Conservation (phyloP, 2,797 vertebrate species). For the Lithobates pipiens region DNA sequence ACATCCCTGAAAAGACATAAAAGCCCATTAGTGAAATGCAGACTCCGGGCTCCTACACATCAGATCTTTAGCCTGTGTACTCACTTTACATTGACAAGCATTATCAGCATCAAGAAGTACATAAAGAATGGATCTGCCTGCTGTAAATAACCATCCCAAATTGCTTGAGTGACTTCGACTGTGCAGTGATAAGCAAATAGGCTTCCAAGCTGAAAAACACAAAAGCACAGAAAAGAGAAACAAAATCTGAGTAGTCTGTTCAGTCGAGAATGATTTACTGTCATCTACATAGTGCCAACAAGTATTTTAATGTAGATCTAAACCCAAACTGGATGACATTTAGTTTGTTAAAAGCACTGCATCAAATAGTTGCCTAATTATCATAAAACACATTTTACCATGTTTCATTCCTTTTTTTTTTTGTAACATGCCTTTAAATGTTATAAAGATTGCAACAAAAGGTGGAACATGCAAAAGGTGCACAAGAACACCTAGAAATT, state of each 20-base stretch:
- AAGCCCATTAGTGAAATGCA: constrained; percentile 58
- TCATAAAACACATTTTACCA: no score
- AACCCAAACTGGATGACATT: no score
- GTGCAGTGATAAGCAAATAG: constrained; percentile 92
- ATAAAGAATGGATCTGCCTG: constrained; percentile 96
- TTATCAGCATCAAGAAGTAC: constrained; percentile 98
- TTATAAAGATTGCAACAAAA: no score
- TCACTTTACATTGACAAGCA: constrained; percentile 98
- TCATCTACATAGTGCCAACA: neutral
- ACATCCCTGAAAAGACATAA: constrained; percentile 81
- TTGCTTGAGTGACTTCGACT: constrained; percentile 87
- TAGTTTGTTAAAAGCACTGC: no score
- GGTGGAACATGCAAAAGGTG: no score
- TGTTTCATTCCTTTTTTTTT: no score
- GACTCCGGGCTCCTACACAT: constrained; percentile 53
- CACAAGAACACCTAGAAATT: no score
- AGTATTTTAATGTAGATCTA: no score
- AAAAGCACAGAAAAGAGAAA: neutral
- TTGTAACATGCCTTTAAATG: no score
- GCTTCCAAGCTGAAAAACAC: constrained; percentile 86
- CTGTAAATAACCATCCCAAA: constrained; percentile 96
- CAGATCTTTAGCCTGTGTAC: constrained; percentile 66
- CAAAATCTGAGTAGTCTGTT: neutral
- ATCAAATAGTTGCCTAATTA: no score
- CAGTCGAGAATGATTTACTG: neutral